Base-by-base conservation (phyloP, 2,888 invertebrate species). In the Athetis lepigone region DNA sequence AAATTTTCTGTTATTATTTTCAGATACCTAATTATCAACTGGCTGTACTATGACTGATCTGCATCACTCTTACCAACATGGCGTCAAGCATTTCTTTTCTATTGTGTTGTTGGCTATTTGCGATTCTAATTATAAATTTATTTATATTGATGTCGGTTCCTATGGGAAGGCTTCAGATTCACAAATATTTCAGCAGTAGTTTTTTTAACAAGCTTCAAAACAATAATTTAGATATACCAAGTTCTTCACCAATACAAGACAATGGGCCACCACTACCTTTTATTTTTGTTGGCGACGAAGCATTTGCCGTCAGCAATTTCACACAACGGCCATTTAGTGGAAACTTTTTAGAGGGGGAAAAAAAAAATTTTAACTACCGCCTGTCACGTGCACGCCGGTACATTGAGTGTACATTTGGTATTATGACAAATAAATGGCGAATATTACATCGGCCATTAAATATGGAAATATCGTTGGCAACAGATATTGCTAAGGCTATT, bases 401-500 rank as follows among this genome's bases (percentile, higher is more conserved):
- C 45, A 50, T 64, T 25, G 57, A 52, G 29, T 65, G 65, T 49
- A 45, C 49, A 16, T 70, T 69, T 39, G 60, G 69, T 39, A 60
- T 64, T 57, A 46, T 68, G 46, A 42, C 55, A 51, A 60, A 63
- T 42, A 64, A 61, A 37, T 70, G 60, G 56, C 43, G 60, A 47
- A 64, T 70, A 56, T 60, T 63, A 42, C 59, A 66, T 66, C 42
- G 66, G 18, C 51, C 60, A 50, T 43, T 64, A 43, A 64, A 64
- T 56, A 50, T 60, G 37, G 46, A 50, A 9, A 25, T 55, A 43
- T 37, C 42, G 33, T 61, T 47, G 9, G 66, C 56, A 49, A 52
- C 49, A 6, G 40, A 61, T 56, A 56, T 62, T 62, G 49, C 56
- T 50, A 36, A 56, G 45, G 16, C 65, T 50, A 55, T 55, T 46